These are phyloP conservation scores for Phaedon cochleariae DNA, from an alignment of 2,888 invertebrate species.

Conservation along the genomic window DNA sequence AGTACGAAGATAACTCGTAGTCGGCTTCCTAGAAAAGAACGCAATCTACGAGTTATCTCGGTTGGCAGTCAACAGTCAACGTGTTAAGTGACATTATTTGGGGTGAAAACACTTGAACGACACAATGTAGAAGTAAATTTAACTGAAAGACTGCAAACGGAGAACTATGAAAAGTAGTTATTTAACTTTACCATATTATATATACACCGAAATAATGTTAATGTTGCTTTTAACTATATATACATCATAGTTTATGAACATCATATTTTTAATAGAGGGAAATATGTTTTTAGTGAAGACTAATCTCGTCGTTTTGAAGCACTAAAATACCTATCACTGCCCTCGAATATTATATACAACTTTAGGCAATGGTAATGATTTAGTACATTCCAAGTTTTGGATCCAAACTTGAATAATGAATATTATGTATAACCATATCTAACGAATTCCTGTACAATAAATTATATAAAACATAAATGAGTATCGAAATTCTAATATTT, in stretches of 20 bases:
- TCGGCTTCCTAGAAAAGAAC: too few relatives aligned
- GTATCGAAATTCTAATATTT: conserved; percentile 17
- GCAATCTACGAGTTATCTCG: too few relatives aligned
- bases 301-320: conserved; percentile 12
- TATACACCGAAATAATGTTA: conserved; percentile 14
- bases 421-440: conserved; percentile 18
- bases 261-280: conserved; percentile 28
- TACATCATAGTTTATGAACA: conserved; percentile 26
- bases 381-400: conserved; percentile 19
- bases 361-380: not conserved
- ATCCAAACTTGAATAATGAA: conserved; percentile 13
- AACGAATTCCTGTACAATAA: conserved; percentile 30
- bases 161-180: not conserved
- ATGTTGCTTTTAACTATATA: conserved; percentile 45
- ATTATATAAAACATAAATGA: not conserved
- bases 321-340: conserved; percentile 30
- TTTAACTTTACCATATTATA: not conserved
- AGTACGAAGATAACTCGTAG: too few relatives aligned
- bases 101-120: too few relatives aligned
- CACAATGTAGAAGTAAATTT: not conserved
- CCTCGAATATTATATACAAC: conserved; percentile 17
- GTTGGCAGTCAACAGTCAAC: too few relatives aligned
- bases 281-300: conserved; percentile 29
- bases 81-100: too few relatives aligned
- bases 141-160: conserved; percentile 19